Evolutionary conservation across 2,888 invertebrate genomes (phyloP), one percentile per base, ranked within the genome.

Genomic region (Nudaria mundana): DNA sequence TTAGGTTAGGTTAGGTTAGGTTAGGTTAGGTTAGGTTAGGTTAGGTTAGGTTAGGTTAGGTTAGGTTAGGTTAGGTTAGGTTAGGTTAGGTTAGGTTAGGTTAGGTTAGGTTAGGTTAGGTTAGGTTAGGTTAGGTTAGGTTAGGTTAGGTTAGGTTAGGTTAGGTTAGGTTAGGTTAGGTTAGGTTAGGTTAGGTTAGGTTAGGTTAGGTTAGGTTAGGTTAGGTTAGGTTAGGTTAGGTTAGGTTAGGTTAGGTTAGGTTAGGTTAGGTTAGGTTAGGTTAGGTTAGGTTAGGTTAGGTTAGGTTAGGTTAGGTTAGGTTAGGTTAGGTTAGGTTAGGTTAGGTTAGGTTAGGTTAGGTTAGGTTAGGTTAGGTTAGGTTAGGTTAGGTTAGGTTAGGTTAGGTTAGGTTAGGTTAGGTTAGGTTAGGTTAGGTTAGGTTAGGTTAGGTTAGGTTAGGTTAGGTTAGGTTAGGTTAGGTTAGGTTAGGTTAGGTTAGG

Each of bases 191-290:
- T 18, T 18, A 4, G 18, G 6, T 23, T n/a, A 23, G 23, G 20
- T 20, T 20, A 5, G 6, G 5, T 6, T 20, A 6, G 20, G 3
- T 23, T 23, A 23, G n/a, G n/a, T 23, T n/a, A 7, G 23, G 23
- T 8, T 6, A 7, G 35, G 38, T 47, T 47, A 42, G 47, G 47
- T 47, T 47, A 47, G 47, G 47, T 47, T 47, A 41, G 41, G 41
- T 47, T 47, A 47, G 47, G 47, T 47, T 47, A 46, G 46, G 46
- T 46, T 46, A 46, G 46, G 46, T 46, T 46, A 46, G 46, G 46
- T 46, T 46, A 46, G 46, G 46, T 46, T 46, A 46, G 46, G 46
- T 46, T 46, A 46, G 41, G 46, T 46, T 23, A 23, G 47, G 43
- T 43, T 47, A 47, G 42, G 47, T 42, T 43, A 43, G 43, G 42